Evolutionary conservation across 2,797 vertebrate species (phyloP).

Genomic region (Chrysocyon brachyurus): DNA sequence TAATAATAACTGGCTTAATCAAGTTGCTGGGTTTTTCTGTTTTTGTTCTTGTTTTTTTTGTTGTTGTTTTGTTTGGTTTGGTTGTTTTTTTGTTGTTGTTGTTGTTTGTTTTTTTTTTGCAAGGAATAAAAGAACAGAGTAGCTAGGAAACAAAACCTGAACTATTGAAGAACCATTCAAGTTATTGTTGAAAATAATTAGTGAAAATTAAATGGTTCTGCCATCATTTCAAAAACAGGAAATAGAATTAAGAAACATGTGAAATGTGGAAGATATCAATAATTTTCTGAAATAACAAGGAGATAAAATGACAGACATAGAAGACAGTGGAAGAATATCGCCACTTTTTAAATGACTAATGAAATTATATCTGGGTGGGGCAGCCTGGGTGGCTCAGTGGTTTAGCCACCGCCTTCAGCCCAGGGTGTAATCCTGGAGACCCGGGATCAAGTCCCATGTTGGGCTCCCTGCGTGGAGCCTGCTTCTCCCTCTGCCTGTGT

Average conservation of each 20-base stretch:
- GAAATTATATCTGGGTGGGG: background rate
- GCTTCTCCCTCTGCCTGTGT: no score
- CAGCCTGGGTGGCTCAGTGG: no score
- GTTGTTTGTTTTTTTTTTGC: background rate
- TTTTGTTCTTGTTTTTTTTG: no score
- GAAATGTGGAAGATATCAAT: background rate
- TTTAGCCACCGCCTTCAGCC: no score
- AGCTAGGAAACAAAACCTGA: background rate
- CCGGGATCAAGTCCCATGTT: no score
- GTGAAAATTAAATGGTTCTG: background rate
- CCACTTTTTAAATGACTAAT: background rate
- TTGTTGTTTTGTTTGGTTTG: no score
- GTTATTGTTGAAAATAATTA: conserved; percentile 14
- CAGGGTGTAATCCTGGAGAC: no score
- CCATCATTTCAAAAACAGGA: background rate
- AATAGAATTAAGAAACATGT: background rate
- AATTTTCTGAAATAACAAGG: background rate
- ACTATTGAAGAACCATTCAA: background rate
- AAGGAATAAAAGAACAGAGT: background rate
- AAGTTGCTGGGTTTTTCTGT: background rate
- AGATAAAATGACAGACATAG: background rate
- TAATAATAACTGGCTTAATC: background rate
- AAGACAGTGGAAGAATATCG: background rate
- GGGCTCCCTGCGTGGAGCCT: no score
- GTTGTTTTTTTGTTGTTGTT: no score